These are phyloP conservation scores for Rhineura floridana DNA, from an alignment of 2,113 vertebrate genomes.

Conservation along the genomic window DNA sequence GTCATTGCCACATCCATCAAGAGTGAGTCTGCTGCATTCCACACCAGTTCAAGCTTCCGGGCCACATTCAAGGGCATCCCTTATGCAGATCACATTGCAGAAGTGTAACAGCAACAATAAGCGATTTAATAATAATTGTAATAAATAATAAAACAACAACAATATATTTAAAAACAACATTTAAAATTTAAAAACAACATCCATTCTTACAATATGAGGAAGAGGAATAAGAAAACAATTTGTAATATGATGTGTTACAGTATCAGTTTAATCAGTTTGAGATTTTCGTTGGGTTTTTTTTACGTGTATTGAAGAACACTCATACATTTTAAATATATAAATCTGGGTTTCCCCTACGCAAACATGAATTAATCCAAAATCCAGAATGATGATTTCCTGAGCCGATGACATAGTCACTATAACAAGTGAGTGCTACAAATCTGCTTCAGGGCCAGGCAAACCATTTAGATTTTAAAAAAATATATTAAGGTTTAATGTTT, in stretches of 20 bases:
- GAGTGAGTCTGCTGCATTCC: not conserved
- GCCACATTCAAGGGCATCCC: not conserved
- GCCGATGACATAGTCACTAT: not conserved
- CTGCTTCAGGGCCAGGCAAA: not conserved
- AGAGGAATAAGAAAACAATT: not conserved
- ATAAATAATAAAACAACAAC: no score
- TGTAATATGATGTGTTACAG: slow-evolving; percentile 1
- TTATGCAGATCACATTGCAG: not conserved
- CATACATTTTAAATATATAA: not conserved
- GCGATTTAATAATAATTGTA: no score
- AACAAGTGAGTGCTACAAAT: not conserved
- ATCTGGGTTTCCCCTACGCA: not conserved
- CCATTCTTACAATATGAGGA: not conserved
- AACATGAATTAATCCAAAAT: not conserved
- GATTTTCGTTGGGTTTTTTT: slow-evolving; percentile 51
- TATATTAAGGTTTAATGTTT: not conserved
- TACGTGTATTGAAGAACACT: slow-evolving; percentile 26
- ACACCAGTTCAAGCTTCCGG: not conserved
- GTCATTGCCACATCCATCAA: not conserved
- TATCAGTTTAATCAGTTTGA: slow-evolving; percentile 34
- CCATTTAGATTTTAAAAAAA: not conserved
- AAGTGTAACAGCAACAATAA: not conserved
- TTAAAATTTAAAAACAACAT: no score
- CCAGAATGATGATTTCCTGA: slow-evolving; percentile 23
- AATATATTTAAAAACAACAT: no score